Evolutionary conservation across 2,113 vertebrate genomes (phyloP), one percentile per base, ranked within the genome.

Genomic region (Connochaetes taurinus): DNA sequence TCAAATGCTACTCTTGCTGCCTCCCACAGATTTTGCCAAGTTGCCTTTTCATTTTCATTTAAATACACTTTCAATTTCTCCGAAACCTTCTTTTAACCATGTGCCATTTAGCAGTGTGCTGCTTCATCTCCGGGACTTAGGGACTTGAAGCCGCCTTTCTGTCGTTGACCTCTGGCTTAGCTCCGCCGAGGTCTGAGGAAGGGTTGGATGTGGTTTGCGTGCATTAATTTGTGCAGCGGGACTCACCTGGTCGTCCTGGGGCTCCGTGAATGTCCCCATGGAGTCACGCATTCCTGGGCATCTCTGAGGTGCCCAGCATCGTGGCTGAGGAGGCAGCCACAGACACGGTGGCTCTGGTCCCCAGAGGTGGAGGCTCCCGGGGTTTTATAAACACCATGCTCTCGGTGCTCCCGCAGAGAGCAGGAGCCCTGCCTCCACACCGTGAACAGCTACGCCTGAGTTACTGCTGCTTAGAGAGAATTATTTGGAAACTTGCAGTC

Each of bases 401-500:
- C 6, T 16, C 0, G 7, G 13, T 4, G 25, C 31, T 19, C 17
- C 64, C 19, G 45, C 47, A 0, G 1, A 6, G 29, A 81, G 67
- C 5, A 11, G 47, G 55, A 15, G 71, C 47, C n/a, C 14, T 36
- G 13, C 23, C 6, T 7, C 47, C 43, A 7, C 2, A 1, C 5
- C 14, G 47, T 29, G 12, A 5, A 12, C 3, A 6, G 58, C 91
- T 0, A 12, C 8, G 57, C 60, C 78, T 88, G 90, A 96, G 74
- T 95, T 81, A 88, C 53, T 45, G 21, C 87, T 91, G 90, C 80
- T 84, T 52, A 27, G 57, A 93, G 45, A 87, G 85, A 58, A 64
- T 53, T 80, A 27, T 97, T 91, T 96, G 78, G 92, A 97, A 94
- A 74, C 43, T 87, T 14, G 19, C 2, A 76, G 90, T 62, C 53